Evolutionary conservation across 2,888 invertebrate genomes (phyloP).

Genomic region (Ectemnius lituratus): DNA sequence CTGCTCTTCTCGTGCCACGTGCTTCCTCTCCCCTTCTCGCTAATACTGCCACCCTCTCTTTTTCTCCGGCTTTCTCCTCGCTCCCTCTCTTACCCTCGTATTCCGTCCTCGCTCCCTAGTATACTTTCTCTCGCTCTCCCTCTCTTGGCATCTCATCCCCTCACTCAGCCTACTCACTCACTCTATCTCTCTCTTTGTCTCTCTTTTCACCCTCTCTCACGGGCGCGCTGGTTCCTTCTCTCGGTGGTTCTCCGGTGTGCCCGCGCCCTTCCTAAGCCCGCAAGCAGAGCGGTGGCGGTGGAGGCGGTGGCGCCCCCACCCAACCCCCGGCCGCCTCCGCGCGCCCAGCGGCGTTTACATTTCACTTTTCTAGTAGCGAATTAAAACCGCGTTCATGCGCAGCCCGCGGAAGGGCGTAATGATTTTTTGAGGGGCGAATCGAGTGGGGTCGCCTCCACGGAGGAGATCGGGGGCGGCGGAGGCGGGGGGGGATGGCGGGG

Average conservation of each 20-base stretch:
- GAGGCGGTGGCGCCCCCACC: not conserved
- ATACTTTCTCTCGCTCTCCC: constrained; percentile 46
- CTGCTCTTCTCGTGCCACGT: constrained; percentile 35
- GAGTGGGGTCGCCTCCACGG: constrained; percentile 83
- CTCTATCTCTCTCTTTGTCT: constrained; percentile 40
- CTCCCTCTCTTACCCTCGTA: constrained; percentile 21
- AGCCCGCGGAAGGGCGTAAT: constrained; percentile 87
- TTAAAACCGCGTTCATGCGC: constrained; percentile 84
- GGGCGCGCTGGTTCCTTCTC: constrained; percentile 8
- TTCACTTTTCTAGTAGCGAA: constrained; percentile 76
- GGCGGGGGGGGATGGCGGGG: constrained; percentile 21
- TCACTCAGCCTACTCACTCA: constrained; percentile 19
- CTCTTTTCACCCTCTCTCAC: constrained; percentile 18
- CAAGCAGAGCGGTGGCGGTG: too few relatives aligned
- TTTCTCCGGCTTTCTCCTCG: constrained; percentile 48
- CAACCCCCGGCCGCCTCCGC: constrained; percentile 33
- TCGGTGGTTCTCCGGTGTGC: constrained; percentile 31
- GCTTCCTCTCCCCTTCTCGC: constrained; percentile 20
- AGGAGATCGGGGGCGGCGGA: constrained; percentile 62
- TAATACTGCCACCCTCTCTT: constrained; percentile 24
- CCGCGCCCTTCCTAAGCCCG: constrained; percentile 34
- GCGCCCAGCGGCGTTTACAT: constrained; percentile 68
- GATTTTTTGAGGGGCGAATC: constrained; percentile 92
- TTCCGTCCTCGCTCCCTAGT: constrained; percentile 18
- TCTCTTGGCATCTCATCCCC: constrained; percentile 32